These are phyloP conservation scores for Calosoma granatense DNA, from an alignment of 1,140 invertebrate genomes.

Conservation along the genomic window DNA sequence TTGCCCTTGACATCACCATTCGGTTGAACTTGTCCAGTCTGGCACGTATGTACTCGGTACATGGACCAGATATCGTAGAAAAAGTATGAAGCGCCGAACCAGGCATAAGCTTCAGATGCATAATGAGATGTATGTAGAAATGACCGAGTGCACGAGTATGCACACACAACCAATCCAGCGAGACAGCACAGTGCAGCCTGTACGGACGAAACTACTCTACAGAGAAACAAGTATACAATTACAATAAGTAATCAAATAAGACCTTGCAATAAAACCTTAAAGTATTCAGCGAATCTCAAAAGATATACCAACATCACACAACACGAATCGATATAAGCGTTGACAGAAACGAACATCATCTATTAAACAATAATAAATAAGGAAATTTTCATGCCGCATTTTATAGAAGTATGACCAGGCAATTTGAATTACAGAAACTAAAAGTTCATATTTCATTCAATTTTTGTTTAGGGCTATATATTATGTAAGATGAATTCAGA, in stretches of 20 bases:
- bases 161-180: conserved; percentile 49
- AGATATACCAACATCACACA: no score
- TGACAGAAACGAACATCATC: no score
- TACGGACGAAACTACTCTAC: conserved; percentile 53
- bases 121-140: conserved; percentile 54
- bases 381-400: background rate
- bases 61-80: conserved; percentile 65
- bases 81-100: conserved; percentile 67
- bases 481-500: background rate
- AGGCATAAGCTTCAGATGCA: conserved; percentile 60
- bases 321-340: no score
- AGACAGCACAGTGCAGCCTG: conserved; percentile 53
- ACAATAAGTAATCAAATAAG: background rate
- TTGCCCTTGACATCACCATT: background rate
- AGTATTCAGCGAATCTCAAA: background rate
- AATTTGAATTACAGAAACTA: background rate
- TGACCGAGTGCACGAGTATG: conserved; percentile 51
- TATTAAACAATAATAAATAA: no score
- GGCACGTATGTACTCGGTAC: conserved; percentile 44
- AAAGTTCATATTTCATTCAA: conserved; percentile 3
- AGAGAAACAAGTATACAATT: conserved; percentile 19
- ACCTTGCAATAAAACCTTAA: background rate
- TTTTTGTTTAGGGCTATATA: conserved; percentile 1
- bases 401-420: background rate
- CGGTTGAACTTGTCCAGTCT: conserved; percentile 10